These are phyloP conservation scores for Amphiprion clarkii DNA, from an alignment of 2,797 vertebrate species.

Conservation along the genomic window DNA sequence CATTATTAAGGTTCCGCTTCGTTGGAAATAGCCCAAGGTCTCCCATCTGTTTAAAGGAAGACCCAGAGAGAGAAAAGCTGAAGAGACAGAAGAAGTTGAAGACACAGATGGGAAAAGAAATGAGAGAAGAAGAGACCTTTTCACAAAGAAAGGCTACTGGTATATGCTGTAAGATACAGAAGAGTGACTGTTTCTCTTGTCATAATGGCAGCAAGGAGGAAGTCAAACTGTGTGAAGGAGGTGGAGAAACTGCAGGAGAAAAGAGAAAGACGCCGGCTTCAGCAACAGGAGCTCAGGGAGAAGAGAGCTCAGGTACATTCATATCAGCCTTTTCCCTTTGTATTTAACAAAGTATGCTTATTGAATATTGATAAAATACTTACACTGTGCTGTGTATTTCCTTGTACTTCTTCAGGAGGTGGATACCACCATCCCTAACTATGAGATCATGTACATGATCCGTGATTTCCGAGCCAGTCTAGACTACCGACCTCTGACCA, in stretches of 20 bases:
- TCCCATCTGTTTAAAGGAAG: conserved; percentile 49
- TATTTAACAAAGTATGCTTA: background rate
- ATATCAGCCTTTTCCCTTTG: background rate
- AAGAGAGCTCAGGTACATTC: conserved; percentile 93
- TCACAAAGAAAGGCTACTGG: conserved; percentile 26
- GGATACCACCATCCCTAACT: conserved; percentile 96
- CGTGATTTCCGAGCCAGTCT: conserved; percentile 96
- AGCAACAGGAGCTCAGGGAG: conserved; percentile 97
- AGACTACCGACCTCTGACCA: conserved; percentile 95
- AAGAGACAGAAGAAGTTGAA: conserved; percentile 27
- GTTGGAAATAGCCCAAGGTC: conserved; percentile 55
- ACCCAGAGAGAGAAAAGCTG: conserved; percentile 31
- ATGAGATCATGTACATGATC: conserved; percentile 99
- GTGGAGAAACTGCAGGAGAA: conserved; percentile 99
- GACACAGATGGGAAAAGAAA: conserved; percentile 33
- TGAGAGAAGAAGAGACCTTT: conserved; percentile 41
- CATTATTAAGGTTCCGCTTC: conserved; percentile 45
- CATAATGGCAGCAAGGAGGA: conserved; percentile 91
- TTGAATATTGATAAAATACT: background rate
- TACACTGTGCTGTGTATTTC: conserved; percentile 1
- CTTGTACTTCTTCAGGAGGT: conserved; percentile 86
- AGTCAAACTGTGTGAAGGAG: conserved; percentile 99
- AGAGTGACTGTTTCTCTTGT: conserved; percentile 40
- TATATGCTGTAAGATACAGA: conserved; percentile 20
- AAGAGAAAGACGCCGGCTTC: conserved; percentile 93